Conservation (phyloP, 2,888 invertebrate species). For the Meloe dianella region DNA sequence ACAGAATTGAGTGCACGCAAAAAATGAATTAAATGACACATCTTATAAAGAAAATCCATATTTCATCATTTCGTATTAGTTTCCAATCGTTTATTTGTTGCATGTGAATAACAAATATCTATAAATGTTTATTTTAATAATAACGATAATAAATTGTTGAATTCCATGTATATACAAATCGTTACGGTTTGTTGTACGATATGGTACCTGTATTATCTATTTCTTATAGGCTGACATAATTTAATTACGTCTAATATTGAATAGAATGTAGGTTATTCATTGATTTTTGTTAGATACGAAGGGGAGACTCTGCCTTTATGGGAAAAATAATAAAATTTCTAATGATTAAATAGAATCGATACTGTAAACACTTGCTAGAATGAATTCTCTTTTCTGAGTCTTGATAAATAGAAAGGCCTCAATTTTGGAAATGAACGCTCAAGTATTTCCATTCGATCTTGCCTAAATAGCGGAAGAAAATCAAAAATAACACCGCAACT, state of each 20-base stretch:
- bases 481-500: too few species aligned
- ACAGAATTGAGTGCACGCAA: slow-evolving; percentile 21
- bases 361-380: not conserved
- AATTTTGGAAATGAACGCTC: too few species aligned
- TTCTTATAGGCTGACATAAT: not conserved
- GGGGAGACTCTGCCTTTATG: not conserved
- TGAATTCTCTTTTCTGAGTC: too few species aligned
- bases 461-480: too few species aligned
- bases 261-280: not conserved
- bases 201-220: slow-evolving; percentile 4
- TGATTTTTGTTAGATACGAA: not conserved
- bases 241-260: not conserved
- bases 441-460: too few species aligned
- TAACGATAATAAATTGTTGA: not conserved
- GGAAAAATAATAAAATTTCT: not conserved
- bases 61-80: too few species aligned
- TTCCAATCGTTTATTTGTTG: not conserved
- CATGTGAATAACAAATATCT: not conserved
- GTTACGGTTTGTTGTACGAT: not conserved
- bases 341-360: too few species aligned
- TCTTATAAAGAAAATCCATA: slow-evolving; percentile 14
- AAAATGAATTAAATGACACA: slow-evolving; percentile 17
- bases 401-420: too few species aligned
- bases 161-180: not conserved
- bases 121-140: not conserved